Evolutionary conservation across 2,113 vertebrate species (phyloP), one percentile per base, ranked within the genome.

Genomic region (Platysternon megacephalum): DNA sequence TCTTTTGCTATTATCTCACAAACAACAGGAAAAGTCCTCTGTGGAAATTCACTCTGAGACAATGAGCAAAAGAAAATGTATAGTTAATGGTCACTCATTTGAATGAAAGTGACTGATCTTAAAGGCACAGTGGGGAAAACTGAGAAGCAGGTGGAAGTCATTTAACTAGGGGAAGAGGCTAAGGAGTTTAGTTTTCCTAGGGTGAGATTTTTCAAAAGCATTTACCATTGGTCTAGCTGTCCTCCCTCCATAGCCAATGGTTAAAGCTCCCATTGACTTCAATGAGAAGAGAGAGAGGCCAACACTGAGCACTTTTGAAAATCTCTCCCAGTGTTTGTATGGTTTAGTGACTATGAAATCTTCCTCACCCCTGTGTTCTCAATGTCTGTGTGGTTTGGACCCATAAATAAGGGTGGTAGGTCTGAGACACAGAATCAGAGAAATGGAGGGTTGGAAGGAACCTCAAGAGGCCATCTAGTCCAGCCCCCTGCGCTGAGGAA

Each of bases 1-100:
- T 65, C 93, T 90, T 90, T 49, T 88, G 68, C 56, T 85, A 46
- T 96, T 85, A 83, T 91, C 46, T 93, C 89, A 91, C 89, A 87
- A 91, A 92, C 26, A 46, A 44, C 8, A 76, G 42, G 22, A 42
- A 46, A 39, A 44, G 68, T 74, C 68, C 19, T 19, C 22, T 76
- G 85, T 65, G 89, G 89, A 86, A 92, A 90, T 44, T 95, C 85
- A 90, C 49, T 81, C 46, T 89, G 85, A 79, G 95, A 90, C 32
- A n/a, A 35, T 12, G 90, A 3, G 6, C 42, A 29, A 81, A 94
- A 92, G 84, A 95, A 92, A 96, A 91, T 4, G 72, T 11, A 78
- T 58, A 91, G 88, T 74, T 88, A 95, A 93, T 32, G 44, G 61
- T 97, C 42, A 5, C 42, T 84, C 26, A n/a, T 56, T 86, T 89